These are phyloP conservation scores for Saxicola maurus DNA, from an alignment of 2,797 vertebrate genomes.

Conservation along the genomic window DNA sequence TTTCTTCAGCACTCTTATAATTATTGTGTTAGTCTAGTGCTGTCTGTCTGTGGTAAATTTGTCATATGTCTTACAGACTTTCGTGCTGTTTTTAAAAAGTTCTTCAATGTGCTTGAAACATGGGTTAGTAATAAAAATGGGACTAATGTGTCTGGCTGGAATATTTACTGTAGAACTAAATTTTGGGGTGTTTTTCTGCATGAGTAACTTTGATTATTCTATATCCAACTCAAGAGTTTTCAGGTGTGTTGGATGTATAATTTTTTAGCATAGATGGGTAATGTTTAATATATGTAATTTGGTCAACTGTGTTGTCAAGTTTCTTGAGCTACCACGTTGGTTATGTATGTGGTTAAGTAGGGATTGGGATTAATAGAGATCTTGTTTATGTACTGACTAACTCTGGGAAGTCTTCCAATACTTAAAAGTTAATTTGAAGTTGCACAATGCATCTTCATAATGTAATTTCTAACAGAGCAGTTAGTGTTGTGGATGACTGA, in stretches of 20 bases:
- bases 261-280: neutral
- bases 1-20: neutral
- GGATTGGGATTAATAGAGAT: neutral
- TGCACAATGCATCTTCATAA: neutral
- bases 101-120: neutral
- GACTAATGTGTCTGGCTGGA: neutral
- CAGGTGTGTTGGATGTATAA: neutral
- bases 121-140: neutral
- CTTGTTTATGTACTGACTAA: neutral
- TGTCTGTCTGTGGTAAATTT: neutral
- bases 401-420: neutral
- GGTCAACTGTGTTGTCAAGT: neutral
- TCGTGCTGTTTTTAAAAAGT: fast-evolving
- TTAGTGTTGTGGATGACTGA: neutral
- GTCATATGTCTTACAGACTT: neutral
- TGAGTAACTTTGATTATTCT: neutral
- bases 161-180: neutral
- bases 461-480: neutral
- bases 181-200: neutral
- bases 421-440: neutral
- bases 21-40: neutral
- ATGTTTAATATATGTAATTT: neutral
- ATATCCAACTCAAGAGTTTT: neutral
- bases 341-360: neutral
- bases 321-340: neutral